A percentile compares a stretch with the other conserved stretches of the same genome.
These are phyloP conservation scores for Micromussa lordhowensis DNA, from an alignment of 92 coral and sea anemone species.

Conservation along the genomic window DNA sequence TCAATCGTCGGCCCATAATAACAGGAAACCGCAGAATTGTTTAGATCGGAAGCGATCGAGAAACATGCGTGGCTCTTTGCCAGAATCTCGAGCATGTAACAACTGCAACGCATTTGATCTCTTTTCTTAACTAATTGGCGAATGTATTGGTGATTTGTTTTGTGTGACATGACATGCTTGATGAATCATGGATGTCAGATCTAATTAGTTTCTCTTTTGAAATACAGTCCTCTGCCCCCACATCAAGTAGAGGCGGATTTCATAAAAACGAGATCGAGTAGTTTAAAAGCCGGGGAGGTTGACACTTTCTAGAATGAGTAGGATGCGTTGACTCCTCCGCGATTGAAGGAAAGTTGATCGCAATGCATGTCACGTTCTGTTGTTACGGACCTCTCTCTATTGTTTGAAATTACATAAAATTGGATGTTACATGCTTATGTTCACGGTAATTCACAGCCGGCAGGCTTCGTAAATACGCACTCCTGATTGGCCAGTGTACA, in stretches of 20 bases:
- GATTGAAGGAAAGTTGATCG: constrained; percentile 18
- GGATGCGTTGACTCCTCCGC: constrained; percentile 2
- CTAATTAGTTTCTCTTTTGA: constrained; percentile 5
- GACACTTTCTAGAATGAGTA: not conserved
- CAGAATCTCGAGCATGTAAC: constrained; percentile 25
- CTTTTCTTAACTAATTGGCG: constrained; percentile 9
- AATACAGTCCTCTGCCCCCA: constrained; percentile 11
- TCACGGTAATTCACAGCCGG: constrained; percentile 40
- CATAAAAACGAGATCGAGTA: not conserved
- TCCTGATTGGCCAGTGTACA: constrained; percentile 48
- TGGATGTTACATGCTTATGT: constrained; percentile 48
- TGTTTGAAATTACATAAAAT: constrained; percentile 36
- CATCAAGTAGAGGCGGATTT: not conserved
- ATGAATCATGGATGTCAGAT: constrained; percentile 35
- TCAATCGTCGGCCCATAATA: constrained; percentile 20
- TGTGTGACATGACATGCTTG: constrained; percentile 36
- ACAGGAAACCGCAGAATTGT: constrained; percentile 57
- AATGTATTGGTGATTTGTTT: constrained; percentile 33
- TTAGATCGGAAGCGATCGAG: constrained; percentile 41
- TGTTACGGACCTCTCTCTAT: constrained; percentile 4
- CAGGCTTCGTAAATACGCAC: constrained; percentile 38
- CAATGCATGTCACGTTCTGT: constrained; percentile 47
- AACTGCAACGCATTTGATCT: not conserved
- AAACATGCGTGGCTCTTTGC: constrained; percentile 31
- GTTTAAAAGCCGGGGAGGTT: constrained; percentile 1